phyloP scores from a whole-genome alignment of 2,888 invertebrate genomes.

The Disparrhopalites patrizii region DNA sequence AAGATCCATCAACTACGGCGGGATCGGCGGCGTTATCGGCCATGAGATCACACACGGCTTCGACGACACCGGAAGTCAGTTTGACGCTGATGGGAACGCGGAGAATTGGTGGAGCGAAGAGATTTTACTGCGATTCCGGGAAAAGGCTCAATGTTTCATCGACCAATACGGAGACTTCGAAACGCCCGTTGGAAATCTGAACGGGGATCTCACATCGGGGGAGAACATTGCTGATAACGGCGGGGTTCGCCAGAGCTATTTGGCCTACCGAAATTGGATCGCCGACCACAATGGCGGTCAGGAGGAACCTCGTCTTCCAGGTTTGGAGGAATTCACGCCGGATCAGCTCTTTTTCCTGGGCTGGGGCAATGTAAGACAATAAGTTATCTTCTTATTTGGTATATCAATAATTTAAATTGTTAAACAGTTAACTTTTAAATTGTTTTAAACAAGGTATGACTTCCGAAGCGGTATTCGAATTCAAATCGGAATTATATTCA shows the following conservation, averaged over 20 bases:
- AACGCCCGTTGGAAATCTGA: slow-evolving; percentile 71
- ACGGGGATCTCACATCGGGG: slow-evolving; percentile 69
- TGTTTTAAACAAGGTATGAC: too few relatives aligned
- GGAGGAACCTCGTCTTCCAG: slow-evolving; percentile 60
- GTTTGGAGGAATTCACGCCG: slow-evolving; percentile 63
- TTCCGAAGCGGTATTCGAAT: too few relatives aligned
- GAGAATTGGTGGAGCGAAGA: slow-evolving; percentile 89
- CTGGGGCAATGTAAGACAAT: background rate
- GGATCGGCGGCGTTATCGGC: slow-evolving; percentile 60
- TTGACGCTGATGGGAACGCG: slow-evolving; percentile 83
- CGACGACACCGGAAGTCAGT: slow-evolving; percentile 80
- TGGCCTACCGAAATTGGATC: slow-evolving; percentile 75
- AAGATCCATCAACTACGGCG: slow-evolving; percentile 30
- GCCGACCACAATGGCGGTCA: slow-evolving; percentile 56
- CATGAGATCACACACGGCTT: slow-evolving; percentile 82
- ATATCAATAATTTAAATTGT: too few relatives aligned
- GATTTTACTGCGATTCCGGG: slow-evolving; percentile 73
- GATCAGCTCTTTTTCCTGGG: slow-evolving; percentile 77
- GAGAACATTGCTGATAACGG: slow-evolving; percentile 98
- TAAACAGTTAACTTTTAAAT: too few relatives aligned
- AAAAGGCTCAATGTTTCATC: slow-evolving; percentile 77
- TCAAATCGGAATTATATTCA: too few relatives aligned
- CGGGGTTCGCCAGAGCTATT: slow-evolving; percentile 84
- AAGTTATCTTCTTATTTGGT: too few relatives aligned
- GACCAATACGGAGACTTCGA: slow-evolving; percentile 76